Evolutionary conservation across 1,140 invertebrate species (phyloP).

Genomic region (Drosophila tsacasi): DNA sequence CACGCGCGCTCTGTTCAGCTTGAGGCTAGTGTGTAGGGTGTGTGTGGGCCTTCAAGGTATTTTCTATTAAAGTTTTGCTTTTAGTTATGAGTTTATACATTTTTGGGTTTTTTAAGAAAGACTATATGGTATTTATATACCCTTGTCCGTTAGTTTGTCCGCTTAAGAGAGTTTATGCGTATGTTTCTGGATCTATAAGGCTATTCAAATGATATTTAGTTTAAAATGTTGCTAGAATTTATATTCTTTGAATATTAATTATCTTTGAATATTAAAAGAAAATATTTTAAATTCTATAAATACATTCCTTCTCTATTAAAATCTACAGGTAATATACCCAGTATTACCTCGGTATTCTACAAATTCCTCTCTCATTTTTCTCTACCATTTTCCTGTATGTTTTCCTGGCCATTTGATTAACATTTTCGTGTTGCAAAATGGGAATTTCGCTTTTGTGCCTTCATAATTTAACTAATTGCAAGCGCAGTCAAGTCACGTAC

Average conservation of each 20-base stretch:
- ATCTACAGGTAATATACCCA: neutral
- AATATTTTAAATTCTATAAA: too few relatives aligned
- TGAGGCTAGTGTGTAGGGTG: neutral
- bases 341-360: neutral
- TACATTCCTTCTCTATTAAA: neutral
- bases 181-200: neutral
- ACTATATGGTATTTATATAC: too few relatives aligned
- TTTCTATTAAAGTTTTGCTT: constrained; percentile 8
- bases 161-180: neutral
- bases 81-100: neutral
- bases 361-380: neutral
- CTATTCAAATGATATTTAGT: neutral
- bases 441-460: constrained; percentile 56
- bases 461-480: constrained; percentile 82
- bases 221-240: neutral
- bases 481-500: constrained; percentile 77
- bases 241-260: neutral
- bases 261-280: too few relatives aligned
- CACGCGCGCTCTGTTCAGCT: constrained; percentile 25
- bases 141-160: neutral
- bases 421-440: constrained; percentile 73
- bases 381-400: neutral
- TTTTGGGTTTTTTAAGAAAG: neutral
- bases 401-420: constrained; percentile 51
- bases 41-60: constrained; percentile 23